A percentile compares a stretch with the other conserved stretches of the same genome.
phyloP scores from a whole-genome alignment of 2,888 invertebrate genomes.

The Balanococcus diminutus region DNA sequence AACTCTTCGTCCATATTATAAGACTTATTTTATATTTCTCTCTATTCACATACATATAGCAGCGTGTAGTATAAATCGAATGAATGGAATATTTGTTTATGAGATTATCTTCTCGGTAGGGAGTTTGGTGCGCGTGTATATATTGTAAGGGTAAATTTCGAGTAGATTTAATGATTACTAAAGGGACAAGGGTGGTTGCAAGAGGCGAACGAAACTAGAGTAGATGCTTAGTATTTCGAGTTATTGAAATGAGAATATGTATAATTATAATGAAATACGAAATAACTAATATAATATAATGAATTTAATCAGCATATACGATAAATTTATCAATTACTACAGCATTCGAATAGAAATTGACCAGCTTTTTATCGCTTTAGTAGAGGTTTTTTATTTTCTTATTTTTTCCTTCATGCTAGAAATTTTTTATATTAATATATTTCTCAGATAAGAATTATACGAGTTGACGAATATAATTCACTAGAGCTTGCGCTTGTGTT shows the following conservation, averaged over 20 bases:
- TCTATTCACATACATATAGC: neutral
- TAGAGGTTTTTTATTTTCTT: neutral
- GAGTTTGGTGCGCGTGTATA: neutral
- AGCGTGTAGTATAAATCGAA: neutral
- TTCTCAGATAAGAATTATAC: neutral
- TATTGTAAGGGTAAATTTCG: neutral
- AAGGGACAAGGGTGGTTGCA: neutral
- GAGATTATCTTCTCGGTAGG: slow-evolving; percentile 1
- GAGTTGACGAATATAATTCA: no score
- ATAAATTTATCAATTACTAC: slow-evolving; percentile 28
- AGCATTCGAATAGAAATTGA: neutral
- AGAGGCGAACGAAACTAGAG: neutral
- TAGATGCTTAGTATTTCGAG: neutral
- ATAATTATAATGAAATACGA: neutral
- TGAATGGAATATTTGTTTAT: slow-evolving; percentile 17
- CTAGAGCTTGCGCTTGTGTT: neutral
- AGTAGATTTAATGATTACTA: neutral
- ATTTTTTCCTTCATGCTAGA: neutral
- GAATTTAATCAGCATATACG: slow-evolving; percentile 4
- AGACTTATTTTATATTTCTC: neutral
- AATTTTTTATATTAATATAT: neutral
- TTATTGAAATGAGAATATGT: neutral
- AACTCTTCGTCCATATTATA: neutral
- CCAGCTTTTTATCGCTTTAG: neutral
- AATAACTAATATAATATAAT: slow-evolving; percentile 1